Base-by-base conservation (phyloP, 30 jellyfish, hydroid and myxozoan genomes). In the Calvadosia cruxmelitensis region DNA sequence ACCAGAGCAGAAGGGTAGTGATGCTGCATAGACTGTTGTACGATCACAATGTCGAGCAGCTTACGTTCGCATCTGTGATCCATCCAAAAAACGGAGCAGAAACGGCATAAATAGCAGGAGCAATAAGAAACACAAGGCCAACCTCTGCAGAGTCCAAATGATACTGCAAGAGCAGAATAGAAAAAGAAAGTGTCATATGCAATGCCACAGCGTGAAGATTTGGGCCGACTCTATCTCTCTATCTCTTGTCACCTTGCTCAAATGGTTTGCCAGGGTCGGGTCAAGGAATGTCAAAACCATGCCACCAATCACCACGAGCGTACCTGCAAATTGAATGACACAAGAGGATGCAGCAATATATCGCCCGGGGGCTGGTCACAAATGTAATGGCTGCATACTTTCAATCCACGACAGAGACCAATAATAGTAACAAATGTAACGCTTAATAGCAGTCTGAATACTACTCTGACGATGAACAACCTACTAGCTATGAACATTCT, bases 211-310 rank as follows among this genome's bases (percentile, higher is more conserved):
- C n/a, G n/a, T n/a, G n/a, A n/a, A n/a, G n/a, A n/a, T n/a, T n/a
- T n/a, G n/a, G n/a, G n/a, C n/a, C n/a, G n/a, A n/a, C n/a, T 12
- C n/a, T 49, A n/a, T 49, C n/a, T 49, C n/a, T n/a, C n/a, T n/a
- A n/a, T n/a, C n/a, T n/a, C n/a, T n/a, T n/a, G 20, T 10, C 20
- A 42, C 57, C 57, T 49, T 33, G 33, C 64, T 51, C 26, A 84
- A 32, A 79, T 84, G 93, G 28, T 50, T 57, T 34, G 93, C 78
- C 26, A 84, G 65, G 1, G 93, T 78, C 52, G 95, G 95, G 23
- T 84, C 95, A 23, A 84, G 79, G 67, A 84, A 84, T 16, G 90
- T 63, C 36, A 84, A 34, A 10, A 75, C 74, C 76, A 84, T 72
- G 3, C 89, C 86, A 48, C 89, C 85, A 29, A 68, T 34, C 10